Evolutionary conservation across 1,140 invertebrate species (phyloP).

Genomic region (Idris sp.): DNA sequence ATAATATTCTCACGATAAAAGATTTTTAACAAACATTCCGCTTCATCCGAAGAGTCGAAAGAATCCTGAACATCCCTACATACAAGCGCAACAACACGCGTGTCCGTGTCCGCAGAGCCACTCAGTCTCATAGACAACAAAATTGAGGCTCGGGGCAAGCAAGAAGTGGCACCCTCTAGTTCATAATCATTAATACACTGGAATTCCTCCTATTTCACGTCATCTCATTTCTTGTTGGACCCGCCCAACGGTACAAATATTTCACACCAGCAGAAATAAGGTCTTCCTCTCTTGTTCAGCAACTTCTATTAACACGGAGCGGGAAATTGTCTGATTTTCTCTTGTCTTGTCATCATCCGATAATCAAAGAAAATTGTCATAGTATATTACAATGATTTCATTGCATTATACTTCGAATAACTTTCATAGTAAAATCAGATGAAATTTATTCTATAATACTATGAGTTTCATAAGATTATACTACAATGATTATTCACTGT

Average conservation of each 20-base stretch:
- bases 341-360: too few relatives aligned
- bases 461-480: too few relatives aligned
- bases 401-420: too few relatives aligned
- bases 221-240: conserved; percentile 37
- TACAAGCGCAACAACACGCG: neutral
- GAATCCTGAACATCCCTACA: conserved; percentile 17
- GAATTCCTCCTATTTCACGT: conserved; percentile 57
- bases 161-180: conserved; percentile 54
- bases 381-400: too few relatives aligned
- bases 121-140: conserved; percentile 56
- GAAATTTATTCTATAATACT: too few relatives aligned
- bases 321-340: conserved; percentile 52
- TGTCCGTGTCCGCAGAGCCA: conserved; percentile 17
- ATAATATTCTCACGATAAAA: conserved; percentile 45
- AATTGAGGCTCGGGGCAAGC: conserved; percentile 42
- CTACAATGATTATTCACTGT: too few relatives aligned
- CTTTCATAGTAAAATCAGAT: too few relatives aligned
- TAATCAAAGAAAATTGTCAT: too few relatives aligned
- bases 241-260: conserved; percentile 48
- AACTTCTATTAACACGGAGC: conserved; percentile 15
- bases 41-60: conserved; percentile 20
- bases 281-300: conserved; percentile 18
- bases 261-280: conserved; percentile 42
- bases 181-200: conserved; percentile 51
- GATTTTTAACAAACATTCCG: conserved; percentile 46